Evolutionary conservation across 1,140 invertebrate species (phyloP), one percentile per base, ranked within the genome.

Genomic region (Fragariocoptes setiger): DNA sequence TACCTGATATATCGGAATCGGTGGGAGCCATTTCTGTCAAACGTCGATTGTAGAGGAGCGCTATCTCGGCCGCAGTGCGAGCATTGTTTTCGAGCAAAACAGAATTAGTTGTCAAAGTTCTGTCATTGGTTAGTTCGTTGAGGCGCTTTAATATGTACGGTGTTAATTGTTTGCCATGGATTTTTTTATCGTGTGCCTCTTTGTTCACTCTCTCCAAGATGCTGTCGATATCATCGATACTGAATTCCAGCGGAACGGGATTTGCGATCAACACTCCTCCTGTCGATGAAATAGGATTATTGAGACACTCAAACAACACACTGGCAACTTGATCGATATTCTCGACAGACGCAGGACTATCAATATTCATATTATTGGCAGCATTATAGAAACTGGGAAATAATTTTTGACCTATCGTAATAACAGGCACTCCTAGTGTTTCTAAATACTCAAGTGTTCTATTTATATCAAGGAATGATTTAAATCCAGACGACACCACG

Each of bases 381-480:
- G 8, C 25, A 31, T 8, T 8, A n/a, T 8, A 31, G 25, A 31
- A 31, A n/a, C 25, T n/a, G 25, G 25, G 25, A 31, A 31, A 31
- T n/a, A n/a, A n/a, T n/a, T n/a, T n/a, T n/a, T n/a, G n/a, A n/a
- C n/a, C n/a, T n/a, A n/a, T n/a, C n/a, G n/a, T n/a, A n/a, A n/a
- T 66, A 0, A 94, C 80, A 51, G 74, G 76, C 0, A 92, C 82
- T 8, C 86, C 83, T 58, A 83, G 70, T 1, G 83, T 92, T 65
- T 94, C 86, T 61, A 99, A 59, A 54, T 74, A 90, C 56, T 99
- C 90, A 20, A 99, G 61, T 1, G 88, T 95, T 51, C 73, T 72
- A 1, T 67, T 70, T 51, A 97, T 85, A 55, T 97, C 90, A 20
- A 97, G 62, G 50, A 99, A 95, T 22, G 85, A 88, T 62, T 99